Base-by-base conservation (phyloP, 1,140 invertebrate species). In the Drosophila bocqueti region DNA sequence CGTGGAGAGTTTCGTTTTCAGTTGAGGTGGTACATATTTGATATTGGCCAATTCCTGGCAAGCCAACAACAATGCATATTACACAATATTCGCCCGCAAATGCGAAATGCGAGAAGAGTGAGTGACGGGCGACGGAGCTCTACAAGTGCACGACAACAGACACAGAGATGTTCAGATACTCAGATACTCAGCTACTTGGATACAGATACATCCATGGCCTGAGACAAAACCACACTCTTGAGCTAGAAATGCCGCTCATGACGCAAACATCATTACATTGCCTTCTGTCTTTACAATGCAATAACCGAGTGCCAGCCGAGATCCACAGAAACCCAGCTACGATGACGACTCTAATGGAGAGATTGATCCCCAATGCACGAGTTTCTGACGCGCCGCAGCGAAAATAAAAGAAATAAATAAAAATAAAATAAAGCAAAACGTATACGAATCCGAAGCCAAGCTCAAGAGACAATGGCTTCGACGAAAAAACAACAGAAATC, bases 321-420 rank as follows among this genome's bases (percentile, higher is more conserved):
- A 43, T 43, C 31, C 42, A 11, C 36, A 38, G 34, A 52, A 40
- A 40, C 45, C 52, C 38, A 26, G 29, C 55, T n/a, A 31, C 42
- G 73, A 69, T 61, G 63, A 67, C 64, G 75, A 69, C 38, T 60
- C 49, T 59, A 71, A 58, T 57, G 58, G 66, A 79, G 76, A 79
- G 76, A 79, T 79, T 71, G 66, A 79, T 79, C 76, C 67, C 71
- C 59, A 64, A 64, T 78, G 76, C 65, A 67, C 74, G 74, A 77
- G 73, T 67, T 77, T 77, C 54, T 67, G 61, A 77, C 74, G 71
- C 71, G 67, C 45, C 65, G 50, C 68, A 24, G 21, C 31, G 18
- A 31, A 42, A 42, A 24, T 24, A 31, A 29, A 15, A n/a, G 3
- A 36, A 42, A 59, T 21, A 64, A 71, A 60, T 29, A 59, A 36